A percentile compares a stretch with the other conserved stretches of the same genome.
phyloP scores from a whole-genome alignment of 2,888 invertebrate genomes.

The Calliopum simillimum region DNA sequence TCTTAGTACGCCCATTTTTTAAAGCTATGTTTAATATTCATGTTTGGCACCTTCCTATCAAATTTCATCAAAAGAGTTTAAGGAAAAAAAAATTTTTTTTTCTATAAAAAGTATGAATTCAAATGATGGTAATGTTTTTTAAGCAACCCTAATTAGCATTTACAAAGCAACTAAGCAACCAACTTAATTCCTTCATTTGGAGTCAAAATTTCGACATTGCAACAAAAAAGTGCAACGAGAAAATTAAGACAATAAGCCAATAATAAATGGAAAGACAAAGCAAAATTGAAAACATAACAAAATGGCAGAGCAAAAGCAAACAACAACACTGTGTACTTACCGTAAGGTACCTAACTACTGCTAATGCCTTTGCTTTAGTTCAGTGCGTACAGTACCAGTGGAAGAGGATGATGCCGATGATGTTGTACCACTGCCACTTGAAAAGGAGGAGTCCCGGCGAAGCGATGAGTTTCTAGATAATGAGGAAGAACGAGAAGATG shows the following conservation, averaged over 20 bases:
- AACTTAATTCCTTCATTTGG: too few species aligned
- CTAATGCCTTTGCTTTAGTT: constrained; percentile 56
- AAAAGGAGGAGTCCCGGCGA: constrained; percentile 24
- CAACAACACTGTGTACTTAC: neutral
- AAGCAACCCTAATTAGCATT: too few species aligned
- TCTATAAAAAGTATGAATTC: too few species aligned
- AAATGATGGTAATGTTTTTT: too few species aligned
- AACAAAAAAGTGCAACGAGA: too few species aligned
- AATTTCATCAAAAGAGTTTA: too few species aligned
- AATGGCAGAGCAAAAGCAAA: neutral
- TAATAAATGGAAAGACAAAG: neutral
- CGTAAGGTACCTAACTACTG: neutral
- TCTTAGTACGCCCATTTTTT: too few species aligned
- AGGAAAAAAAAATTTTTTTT: too few species aligned
- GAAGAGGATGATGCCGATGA: constrained; percentile 57
- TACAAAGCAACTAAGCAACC: too few species aligned
- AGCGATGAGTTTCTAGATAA: constrained; percentile 37
- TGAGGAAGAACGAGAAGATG: constrained; percentile 28
- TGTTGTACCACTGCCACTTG: constrained; percentile 4
- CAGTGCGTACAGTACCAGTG: constrained; percentile 66
- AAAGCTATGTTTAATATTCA: too few species aligned
- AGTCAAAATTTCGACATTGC: too few species aligned
- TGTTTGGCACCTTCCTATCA: too few species aligned
- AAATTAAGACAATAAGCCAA: neutral
- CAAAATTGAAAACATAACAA: neutral